Evolutionary conservation across 1,140 invertebrate genomes (phyloP).

Genomic region (Bactericera cockerelli): DNA sequence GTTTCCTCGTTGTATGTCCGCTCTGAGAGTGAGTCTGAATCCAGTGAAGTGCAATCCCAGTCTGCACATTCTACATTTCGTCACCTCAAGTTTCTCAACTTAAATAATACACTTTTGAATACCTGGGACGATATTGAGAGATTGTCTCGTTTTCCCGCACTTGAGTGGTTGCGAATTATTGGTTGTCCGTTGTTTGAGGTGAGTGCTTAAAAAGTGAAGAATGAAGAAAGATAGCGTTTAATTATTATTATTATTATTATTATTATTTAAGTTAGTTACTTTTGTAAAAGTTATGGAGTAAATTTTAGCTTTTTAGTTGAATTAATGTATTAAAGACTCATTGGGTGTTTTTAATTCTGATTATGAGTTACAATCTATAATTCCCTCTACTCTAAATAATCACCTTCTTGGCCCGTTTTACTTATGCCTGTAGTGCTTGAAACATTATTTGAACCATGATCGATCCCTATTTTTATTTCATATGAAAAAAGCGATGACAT

Average conservation of each 20-base stretch:
- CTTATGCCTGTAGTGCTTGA: too few relatives aligned
- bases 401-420: too few relatives aligned
- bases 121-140: constrained; percentile 78
- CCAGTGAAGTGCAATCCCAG: constrained; percentile 18
- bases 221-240: too few relatives aligned
- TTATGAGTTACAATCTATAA: too few relatives aligned
- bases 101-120: constrained; percentile 63
- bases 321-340: too few relatives aligned
- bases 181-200: constrained; percentile 39
- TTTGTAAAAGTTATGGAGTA: not conserved
- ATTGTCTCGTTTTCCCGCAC: constrained; percentile 58
- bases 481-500: too few relatives aligned
- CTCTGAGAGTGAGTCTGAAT: constrained; percentile 34
- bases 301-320: not conserved
- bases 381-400: too few relatives aligned
- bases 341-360: too few relatives aligned
- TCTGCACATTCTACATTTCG: constrained; percentile 42
- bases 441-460: too few relatives aligned
- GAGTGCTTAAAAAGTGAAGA: constrained; percentile 26
- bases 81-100: constrained; percentile 58
- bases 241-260: too few relatives aligned
- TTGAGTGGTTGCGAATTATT: constrained; percentile 67
- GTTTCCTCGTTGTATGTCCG: constrained; percentile 26
- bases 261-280: too few relatives aligned
- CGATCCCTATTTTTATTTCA: too few relatives aligned